Conservation (phyloP, 1,140 invertebrate genomes). For the Zaprionus nigranus region DNA sequence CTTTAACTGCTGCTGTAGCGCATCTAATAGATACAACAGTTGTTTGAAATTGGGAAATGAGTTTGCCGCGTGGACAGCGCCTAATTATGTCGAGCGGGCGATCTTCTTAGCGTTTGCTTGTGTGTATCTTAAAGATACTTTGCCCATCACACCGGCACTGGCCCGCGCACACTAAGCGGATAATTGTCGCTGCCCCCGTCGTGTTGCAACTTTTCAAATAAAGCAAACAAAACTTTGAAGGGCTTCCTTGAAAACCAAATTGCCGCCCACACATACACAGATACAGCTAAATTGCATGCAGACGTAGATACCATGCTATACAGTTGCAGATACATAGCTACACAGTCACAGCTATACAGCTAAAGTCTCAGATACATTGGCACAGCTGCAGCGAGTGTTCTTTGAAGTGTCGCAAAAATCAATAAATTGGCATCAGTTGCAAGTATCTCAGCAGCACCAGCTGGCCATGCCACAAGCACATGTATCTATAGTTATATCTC, state of each 20-base stretch:
- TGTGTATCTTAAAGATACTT: constrained; percentile 74
- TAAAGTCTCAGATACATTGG: not conserved
- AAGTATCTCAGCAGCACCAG: constrained; percentile 5
- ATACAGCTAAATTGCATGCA: constrained; percentile 1
- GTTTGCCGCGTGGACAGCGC: constrained; percentile 48
- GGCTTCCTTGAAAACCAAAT: constrained; percentile 68
- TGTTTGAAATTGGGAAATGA: constrained; percentile 68
- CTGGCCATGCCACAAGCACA: constrained; percentile 3
- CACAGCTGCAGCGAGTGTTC: constrained; percentile 10
- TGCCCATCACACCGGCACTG: constrained; percentile 74
- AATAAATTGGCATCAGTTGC: constrained; percentile 58
- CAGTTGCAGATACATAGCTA: constrained; percentile 14
- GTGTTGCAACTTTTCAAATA: constrained; percentile 56
- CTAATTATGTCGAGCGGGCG: constrained; percentile 51
- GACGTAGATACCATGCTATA: not conserved
- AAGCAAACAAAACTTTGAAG: constrained; percentile 81
- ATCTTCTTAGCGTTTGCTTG: constrained; percentile 20
- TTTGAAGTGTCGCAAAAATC: constrained; percentile 51
- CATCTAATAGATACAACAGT: constrained; percentile 59
- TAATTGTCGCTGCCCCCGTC: constrained; percentile 63
- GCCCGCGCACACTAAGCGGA: constrained; percentile 76
- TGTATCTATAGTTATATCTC: constrained; percentile 33
- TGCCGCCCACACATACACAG: constrained; percentile 41
- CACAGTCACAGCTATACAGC: constrained; percentile 15
- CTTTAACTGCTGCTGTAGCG: constrained; percentile 13